Evolutionary conservation across 92 coral and sea anemone species (phyloP).

Genomic region (Epizoanthus stellaris): DNA sequence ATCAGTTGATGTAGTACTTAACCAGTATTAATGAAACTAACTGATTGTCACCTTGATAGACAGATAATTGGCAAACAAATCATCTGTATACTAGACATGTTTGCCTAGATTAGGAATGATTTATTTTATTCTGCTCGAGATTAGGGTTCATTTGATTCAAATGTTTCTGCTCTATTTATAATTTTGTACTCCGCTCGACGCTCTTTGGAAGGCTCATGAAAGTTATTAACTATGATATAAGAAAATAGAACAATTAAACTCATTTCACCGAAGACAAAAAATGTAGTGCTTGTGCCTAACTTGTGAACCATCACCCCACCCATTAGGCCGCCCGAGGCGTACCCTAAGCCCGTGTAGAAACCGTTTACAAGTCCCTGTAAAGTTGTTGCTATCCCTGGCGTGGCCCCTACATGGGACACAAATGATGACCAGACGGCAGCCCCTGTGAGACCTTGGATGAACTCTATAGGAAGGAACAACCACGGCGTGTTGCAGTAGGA

Average conservation of each 20-base stretch:
- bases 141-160: constrained; percentile 36
- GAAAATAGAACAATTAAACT: constrained; percentile 88
- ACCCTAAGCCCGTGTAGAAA: constrained; percentile 94
- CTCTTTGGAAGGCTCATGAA: constrained; percentile 59
- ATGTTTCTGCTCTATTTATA: constrained; percentile 15
- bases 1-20: no score
- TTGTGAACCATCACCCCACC: constrained; percentile 96
- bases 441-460: constrained; percentile 93
- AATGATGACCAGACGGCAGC: constrained; percentile 99
- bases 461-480: constrained; percentile 93
- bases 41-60: no score
- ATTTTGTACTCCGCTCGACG: constrained; percentile 17
- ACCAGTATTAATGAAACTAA: no score
- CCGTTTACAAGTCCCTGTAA: constrained; percentile 96
- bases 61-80: no score
- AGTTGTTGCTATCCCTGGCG: constrained; percentile 86
- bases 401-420: constrained; percentile 94
- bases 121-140: not conserved
- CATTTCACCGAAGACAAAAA: constrained; percentile 91
- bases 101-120: no score
- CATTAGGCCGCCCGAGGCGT: constrained; percentile 92
- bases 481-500: constrained; percentile 93
- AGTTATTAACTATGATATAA: constrained; percentile 83
- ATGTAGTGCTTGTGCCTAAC: constrained; percentile 95
- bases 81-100: no score